phyloP scores from a whole-genome alignment of 2,888 invertebrate species.

The Digitonthophagus gazella region DNA sequence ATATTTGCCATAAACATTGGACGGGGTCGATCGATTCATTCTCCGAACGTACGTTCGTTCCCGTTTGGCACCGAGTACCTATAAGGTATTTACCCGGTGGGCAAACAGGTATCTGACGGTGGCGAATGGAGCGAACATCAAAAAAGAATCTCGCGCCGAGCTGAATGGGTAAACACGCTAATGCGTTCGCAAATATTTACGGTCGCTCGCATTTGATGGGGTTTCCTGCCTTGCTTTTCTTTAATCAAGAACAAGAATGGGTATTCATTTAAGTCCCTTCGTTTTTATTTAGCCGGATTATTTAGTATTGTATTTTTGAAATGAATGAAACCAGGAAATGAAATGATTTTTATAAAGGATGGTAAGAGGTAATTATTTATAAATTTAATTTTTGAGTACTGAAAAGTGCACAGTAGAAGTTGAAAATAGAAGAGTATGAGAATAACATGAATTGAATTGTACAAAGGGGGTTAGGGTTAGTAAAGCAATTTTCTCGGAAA shows the following conservation, averaged over 20 bases:
- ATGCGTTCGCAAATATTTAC: not conserved
- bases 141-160: not conserved
- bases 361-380: too few species aligned
- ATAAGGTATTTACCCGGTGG: not conserved
- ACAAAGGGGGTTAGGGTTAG: not conserved
- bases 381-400: too few species aligned
- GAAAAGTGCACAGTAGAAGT: too few species aligned
- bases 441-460: not conserved
- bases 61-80: not conserved
- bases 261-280: not conserved
- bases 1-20: not conserved
- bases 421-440: too few species aligned
- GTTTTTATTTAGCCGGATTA: not conserved
- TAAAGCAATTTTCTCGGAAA: not conserved
- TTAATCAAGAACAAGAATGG: not conserved
- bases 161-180: not conserved
- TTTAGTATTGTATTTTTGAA: not conserved
- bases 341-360: too few species aligned
- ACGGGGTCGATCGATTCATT: not conserved
- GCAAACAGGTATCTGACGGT: not conserved
- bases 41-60: not conserved
- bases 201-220: not conserved
- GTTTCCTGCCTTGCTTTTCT: not conserved
- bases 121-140: not conserved
- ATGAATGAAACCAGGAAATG: not conserved